Conservation (phyloP, 2,113 vertebrate species). For the Psittacara wagleri region DNA sequence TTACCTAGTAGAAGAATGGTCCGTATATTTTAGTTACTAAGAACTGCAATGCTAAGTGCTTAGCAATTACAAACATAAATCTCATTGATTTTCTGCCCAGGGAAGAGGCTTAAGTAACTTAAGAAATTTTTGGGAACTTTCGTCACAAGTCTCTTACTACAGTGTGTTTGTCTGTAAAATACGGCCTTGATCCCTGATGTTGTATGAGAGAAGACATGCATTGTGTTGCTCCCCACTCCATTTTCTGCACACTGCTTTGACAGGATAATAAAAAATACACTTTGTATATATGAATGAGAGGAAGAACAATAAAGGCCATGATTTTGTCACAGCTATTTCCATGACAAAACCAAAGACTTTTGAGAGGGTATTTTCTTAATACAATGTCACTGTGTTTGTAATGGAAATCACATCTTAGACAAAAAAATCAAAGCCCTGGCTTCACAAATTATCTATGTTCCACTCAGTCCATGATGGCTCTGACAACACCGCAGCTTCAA, state of each 20-base stretch:
- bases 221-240: background rate
- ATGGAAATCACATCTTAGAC: conserved; percentile 39
- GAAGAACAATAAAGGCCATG: conserved; percentile 48
- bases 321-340: conserved; percentile 54
- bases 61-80: background rate
- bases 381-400: conserved; percentile 21
- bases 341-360: conserved; percentile 45
- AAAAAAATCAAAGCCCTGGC: background rate
- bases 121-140: background rate
- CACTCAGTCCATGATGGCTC: background rate
- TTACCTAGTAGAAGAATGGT: background rate
- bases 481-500: background rate
- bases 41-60: background rate
- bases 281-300: conserved; percentile 42
- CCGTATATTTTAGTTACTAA: background rate
- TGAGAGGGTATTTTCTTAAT: background rate
- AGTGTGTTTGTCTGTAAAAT: background rate
- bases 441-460: background rate
- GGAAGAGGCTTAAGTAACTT: background rate
- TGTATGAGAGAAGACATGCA: background rate
- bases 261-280: background rate
- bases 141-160: background rate
- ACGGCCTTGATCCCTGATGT: background rate
- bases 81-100: background rate
- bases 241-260: background rate